Evolutionary conservation across 2,888 invertebrate species (phyloP).

Genomic region (Patella depressa): DNA sequence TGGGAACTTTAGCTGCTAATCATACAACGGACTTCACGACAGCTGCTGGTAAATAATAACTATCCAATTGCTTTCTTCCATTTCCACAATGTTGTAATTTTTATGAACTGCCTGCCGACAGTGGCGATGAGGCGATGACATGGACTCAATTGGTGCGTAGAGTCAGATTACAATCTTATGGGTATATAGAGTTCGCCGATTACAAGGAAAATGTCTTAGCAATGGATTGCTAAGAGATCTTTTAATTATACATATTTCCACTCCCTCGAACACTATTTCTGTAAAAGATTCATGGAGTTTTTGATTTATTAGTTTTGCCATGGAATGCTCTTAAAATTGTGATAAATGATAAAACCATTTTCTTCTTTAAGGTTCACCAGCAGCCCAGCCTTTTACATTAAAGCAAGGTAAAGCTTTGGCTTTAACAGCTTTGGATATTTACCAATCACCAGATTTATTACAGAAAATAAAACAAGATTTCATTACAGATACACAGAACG

Average conservation of each 20-base stretch:
- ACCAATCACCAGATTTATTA: constrained; percentile 36
- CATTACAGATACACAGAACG: constrained; percentile 29
- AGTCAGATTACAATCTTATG: no score
- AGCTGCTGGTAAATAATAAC: constrained; percentile 42
- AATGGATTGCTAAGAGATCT: no score
- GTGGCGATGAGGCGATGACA: constrained; percentile 22
- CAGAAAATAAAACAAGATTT: constrained; percentile 42
- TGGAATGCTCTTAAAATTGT: constrained; percentile 31
- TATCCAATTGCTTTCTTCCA: no score
- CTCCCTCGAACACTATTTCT: no score
- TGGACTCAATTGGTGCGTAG: no score
- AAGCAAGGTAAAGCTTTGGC: constrained; percentile 49
- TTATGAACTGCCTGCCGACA: no score
- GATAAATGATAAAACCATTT: constrained; percentile 24
- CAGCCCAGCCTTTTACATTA: constrained; percentile 49
- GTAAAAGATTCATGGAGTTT: no score
- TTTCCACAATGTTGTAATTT: no score
- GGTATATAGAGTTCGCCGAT: no score
- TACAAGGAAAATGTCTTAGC: no score
- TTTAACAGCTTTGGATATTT: constrained; percentile 50
- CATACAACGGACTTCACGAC: constrained; percentile 55
- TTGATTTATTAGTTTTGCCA: background rate
- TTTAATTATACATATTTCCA: no score
- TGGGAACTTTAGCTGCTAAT: constrained; percentile 48
- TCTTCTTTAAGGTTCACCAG: constrained; percentile 32